phyloP scores from a whole-genome alignment of 2,888 invertebrate genomes.

The Oscheius myriophilus region DNA sequence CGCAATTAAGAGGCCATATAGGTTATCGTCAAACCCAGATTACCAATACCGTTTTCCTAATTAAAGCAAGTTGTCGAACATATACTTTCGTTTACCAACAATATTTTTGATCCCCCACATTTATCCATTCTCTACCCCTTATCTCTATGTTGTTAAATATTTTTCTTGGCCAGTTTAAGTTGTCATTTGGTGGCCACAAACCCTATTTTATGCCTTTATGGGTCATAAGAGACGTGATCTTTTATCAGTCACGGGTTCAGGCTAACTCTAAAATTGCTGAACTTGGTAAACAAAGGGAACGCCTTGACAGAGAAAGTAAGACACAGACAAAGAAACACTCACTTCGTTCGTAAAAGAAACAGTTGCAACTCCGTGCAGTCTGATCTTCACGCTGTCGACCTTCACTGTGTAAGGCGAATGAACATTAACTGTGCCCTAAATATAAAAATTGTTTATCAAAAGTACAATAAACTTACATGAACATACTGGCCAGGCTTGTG shows the following conservation, averaged over 20 bases:
- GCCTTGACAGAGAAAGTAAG: too few species aligned
- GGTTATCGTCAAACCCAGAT: too few species aligned
- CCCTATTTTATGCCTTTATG: not conserved
- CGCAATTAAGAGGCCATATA: too few species aligned
- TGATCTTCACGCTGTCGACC: conserved; percentile 18
- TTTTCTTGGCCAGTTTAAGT: too few species aligned
- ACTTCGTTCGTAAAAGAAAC: conserved; percentile 27
- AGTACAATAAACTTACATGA: not conserved
- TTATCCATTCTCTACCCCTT: too few species aligned
- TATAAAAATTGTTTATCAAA: not conserved
- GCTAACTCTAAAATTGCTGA: not conserved
- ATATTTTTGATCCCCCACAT: too few species aligned
- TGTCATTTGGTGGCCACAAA: too few species aligned
- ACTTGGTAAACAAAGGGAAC: not conserved
- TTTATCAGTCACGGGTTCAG: conserved; percentile 10
- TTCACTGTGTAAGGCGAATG: conserved; percentile 6
- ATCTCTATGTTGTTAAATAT: too few species aligned
- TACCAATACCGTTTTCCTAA: too few species aligned
- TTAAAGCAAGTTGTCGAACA: too few species aligned
- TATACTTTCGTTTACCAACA: too few species aligned
- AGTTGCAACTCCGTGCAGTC: conserved; percentile 20
- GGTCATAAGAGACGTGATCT: not conserved
- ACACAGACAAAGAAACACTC: too few species aligned
- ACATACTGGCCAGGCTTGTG: conserved; percentile 14
- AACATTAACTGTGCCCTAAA: conserved; percentile 26